Conservation (phyloP, 1,140 invertebrate species). For the Apis dorsata region DNA sequence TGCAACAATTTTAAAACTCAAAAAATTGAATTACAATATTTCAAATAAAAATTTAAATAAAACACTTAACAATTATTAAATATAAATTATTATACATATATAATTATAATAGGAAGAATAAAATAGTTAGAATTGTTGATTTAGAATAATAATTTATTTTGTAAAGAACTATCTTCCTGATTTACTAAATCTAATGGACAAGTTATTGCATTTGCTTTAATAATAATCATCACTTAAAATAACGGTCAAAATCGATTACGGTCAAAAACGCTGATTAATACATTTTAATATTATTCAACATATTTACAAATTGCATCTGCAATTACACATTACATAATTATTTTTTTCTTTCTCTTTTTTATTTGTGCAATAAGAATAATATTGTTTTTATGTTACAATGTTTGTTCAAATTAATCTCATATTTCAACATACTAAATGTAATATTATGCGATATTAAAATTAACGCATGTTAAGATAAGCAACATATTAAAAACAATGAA, state of each 20-base stretch:
- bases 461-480: neutral
- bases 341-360: neutral
- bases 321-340: neutral
- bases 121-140: slow-evolving; percentile 1
- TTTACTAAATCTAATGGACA: slow-evolving; percentile 67
- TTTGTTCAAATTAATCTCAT: neutral
- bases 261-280: slow-evolving; percentile 37
- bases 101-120: neutral
- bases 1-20: too few relatives aligned
- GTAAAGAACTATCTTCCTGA: slow-evolving; percentile 61
- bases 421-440: slow-evolving; percentile 1
- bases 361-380: slow-evolving; percentile 9
- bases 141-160: slow-evolving; percentile 62
- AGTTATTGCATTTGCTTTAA: slow-evolving; percentile 67
- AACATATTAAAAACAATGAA: neutral
- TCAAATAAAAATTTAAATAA: too few relatives aligned
- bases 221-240: slow-evolving; percentile 40
- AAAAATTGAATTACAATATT: too few relatives aligned
- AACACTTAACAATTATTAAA: too few relatives aligned
- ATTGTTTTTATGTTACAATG: slow-evolving; percentile 18
- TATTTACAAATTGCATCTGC: slow-evolving; percentile 46
- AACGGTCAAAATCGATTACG: slow-evolving; percentile 26
- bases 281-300: slow-evolving; percentile 35
- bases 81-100: too few relatives aligned
- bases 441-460: neutral